phyloP scores from a whole-genome alignment of 2,888 invertebrate genomes.

The Eumerus sabulonum region DNA sequence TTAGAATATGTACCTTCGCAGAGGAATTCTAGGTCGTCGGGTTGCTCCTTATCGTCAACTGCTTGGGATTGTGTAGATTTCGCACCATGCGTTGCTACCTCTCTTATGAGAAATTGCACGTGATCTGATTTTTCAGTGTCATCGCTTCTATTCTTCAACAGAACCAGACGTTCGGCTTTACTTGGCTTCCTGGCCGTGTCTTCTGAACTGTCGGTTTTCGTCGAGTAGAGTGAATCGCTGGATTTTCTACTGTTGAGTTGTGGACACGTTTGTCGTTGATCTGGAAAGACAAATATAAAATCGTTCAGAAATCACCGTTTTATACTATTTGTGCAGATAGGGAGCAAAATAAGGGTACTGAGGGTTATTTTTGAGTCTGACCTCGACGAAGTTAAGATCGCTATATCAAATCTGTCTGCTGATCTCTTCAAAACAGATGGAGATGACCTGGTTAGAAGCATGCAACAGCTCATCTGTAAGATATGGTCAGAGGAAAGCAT shows the following conservation, averaged over 20 bases:
- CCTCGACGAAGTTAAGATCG: no score
- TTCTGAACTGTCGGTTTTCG: conserved; percentile 73
- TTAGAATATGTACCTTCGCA: conserved; percentile 78
- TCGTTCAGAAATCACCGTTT: no score
- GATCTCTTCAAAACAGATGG: no score
- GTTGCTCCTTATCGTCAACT: conserved; percentile 75
- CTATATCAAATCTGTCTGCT: no score
- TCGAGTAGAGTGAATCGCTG: conserved; percentile 58
- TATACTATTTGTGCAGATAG: no score
- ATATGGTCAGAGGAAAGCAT: no score
- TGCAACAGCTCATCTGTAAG: no score
- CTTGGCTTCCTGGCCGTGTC: conserved; percentile 74
- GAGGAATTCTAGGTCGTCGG: conserved; percentile 78
- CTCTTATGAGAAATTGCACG: conserved; percentile 94
- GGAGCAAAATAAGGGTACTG: no score
- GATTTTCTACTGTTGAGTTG: conserved; percentile 66
- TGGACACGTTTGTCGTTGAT: conserved; percentile 68
- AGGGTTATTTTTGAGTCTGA: no score
- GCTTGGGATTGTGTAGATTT: conserved; percentile 80
- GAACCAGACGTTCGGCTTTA: conserved; percentile 74
- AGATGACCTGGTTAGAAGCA: no score
- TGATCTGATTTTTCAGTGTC: conserved; percentile 85
- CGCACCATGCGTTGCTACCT: conserved; percentile 83
- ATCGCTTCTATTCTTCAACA: conserved; percentile 78
- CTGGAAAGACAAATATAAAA: conserved; percentile 31